These are phyloP conservation scores for Carterocephalus palaemon DNA, from an alignment of 2,888 invertebrate species.

Conservation along the genomic window DNA sequence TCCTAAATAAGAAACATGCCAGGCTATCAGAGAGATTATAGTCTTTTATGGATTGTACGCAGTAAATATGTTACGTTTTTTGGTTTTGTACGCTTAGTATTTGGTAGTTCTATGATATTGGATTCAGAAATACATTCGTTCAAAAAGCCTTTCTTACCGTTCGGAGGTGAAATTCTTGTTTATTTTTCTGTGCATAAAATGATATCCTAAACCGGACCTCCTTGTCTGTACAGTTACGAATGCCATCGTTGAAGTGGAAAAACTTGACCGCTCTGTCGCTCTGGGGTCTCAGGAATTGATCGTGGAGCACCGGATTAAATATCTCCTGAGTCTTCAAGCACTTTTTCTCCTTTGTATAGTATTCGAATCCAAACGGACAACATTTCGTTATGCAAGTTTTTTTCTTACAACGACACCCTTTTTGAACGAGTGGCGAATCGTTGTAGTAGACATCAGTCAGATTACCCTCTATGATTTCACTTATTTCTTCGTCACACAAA, in stretches of 20 bases:
- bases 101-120: too few relatives aligned
- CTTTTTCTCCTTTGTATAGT: background rate
- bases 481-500: too few relatives aligned
- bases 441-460: conserved; percentile 9
- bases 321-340: conserved; percentile 2
- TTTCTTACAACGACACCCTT: background rate
- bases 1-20: too few relatives aligned
- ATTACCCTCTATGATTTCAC: background rate
- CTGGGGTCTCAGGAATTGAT: background rate
- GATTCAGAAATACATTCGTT: too few relatives aligned
- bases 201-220: background rate
- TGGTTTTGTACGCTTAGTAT: too few relatives aligned
- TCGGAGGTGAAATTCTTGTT: background rate
- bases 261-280: background rate
- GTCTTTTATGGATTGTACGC: too few relatives aligned
- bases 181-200: background rate
- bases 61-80: too few relatives aligned
- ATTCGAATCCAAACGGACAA: conserved; percentile 6
- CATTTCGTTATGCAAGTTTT: conserved; percentile 10
- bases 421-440: background rate
- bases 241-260: conserved; percentile 5
- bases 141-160: too few relatives aligned
- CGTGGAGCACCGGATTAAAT: background rate
- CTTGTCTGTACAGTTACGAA: background rate
- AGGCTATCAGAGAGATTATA: too few relatives aligned